Base-by-base conservation (phyloP, 2,113 vertebrate species). In the Thomomys bottae region DNA sequence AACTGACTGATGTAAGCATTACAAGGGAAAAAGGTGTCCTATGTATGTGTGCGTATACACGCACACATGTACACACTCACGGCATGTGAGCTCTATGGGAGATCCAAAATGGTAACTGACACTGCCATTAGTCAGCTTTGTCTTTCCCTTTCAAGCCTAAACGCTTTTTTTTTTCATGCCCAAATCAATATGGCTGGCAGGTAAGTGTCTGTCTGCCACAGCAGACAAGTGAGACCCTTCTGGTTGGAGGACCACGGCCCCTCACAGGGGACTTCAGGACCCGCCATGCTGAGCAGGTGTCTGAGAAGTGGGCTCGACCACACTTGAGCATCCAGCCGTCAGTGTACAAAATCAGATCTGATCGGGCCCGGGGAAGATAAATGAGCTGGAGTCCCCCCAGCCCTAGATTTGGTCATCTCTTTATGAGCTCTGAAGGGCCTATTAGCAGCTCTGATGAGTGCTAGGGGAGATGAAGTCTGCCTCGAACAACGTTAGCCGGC, bases 381-480 rank as follows among this genome's bases (percentile, higher is more conserved):
- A 98, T 98, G 97, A 98, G 97, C 96, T 82, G 79, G 96, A 97
- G 96, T 97, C 97, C 97, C 97, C 97, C 96, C 2, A 96, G 97
- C 96, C 96, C 97, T 94, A 97, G 98, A 97, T 97, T 97, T 97
- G 98, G 98, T 97, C 98, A 98, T 98, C 97, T 97, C 97, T 98
- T 98, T 98, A 98, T 98, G 98, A 98, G 98, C 97, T 98, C 97
- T 97, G 98, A 98, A 98, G 98, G 97, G 98, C 97, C 97, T 98
- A 98, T 98, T 98, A 98, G 97, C 97, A 97, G 97, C 96, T 97
- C 97, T 98, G 98, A 98, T 98, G 98, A 98, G 97, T 97, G 97
- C 97, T 98, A 91, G 96, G 98, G 97, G 98, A 98, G 97, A 98
- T 98, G 97, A 98, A 98, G 98, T 97, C 97, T 97, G 98, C 96